These are phyloP conservation scores for Lichenostomus cassidix DNA, from an alignment of 2,113 vertebrate species.

Conservation along the genomic window DNA sequence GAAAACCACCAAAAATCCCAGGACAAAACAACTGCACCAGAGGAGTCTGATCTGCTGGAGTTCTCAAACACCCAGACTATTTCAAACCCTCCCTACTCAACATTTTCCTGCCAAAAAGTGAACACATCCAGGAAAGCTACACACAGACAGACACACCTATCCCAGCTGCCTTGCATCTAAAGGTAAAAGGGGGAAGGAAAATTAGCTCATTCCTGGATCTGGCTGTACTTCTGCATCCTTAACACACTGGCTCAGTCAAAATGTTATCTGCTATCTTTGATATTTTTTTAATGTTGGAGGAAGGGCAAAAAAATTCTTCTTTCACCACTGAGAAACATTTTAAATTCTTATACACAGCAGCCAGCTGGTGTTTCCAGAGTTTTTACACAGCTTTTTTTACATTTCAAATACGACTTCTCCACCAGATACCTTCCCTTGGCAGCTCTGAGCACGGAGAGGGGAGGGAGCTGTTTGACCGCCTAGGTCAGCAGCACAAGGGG, in stretches of 20 bases:
- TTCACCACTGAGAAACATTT: neutral
- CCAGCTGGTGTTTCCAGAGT: constrained; percentile 27
- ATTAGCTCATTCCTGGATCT: neutral
- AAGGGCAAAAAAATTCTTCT: neutral
- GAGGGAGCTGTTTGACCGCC: neutral
- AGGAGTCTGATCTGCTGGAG: neutral
- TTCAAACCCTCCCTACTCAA: neutral
- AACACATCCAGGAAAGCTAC: neutral
- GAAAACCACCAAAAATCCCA: neutral
- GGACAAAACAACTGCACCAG: neutral
- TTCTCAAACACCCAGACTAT: neutral
- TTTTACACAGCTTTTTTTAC: constrained; percentile 22
- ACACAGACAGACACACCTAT: neutral
- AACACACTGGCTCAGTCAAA: neutral
- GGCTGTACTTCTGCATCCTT: neutral
- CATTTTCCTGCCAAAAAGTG: neutral
- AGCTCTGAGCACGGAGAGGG: neutral
- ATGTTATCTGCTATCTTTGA: neutral
- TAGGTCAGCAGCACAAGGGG: neutral
- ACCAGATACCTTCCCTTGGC: neutral
- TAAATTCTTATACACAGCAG: neutral
- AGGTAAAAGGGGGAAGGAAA: neutral
- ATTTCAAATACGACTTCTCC: neutral
- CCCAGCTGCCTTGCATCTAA: neutral
- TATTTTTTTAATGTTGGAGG: neutral